Evolutionary conservation across 1,140 invertebrate species (phyloP).

Genomic region (Physella acuta): DNA sequence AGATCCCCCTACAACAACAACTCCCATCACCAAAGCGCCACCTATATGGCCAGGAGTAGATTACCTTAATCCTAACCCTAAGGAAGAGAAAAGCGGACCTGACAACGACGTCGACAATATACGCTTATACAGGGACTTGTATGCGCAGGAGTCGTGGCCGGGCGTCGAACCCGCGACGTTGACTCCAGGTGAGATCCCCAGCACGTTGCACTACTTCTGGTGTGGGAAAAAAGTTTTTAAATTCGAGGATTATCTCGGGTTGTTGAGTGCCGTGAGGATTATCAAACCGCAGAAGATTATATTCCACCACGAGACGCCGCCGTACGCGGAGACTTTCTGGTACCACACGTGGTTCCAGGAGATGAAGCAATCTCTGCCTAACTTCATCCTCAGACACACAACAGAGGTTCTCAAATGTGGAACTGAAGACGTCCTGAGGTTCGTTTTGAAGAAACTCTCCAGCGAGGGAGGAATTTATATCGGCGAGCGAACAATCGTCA

Average conservation of each 20-base stretch:
- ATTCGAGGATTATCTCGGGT: neutral
- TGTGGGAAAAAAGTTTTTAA: neutral
- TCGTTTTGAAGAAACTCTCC: neutral
- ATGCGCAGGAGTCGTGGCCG: too few relatives aligned
- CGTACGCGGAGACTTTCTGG: conserved; percentile 2
- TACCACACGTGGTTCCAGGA: conserved; percentile 30
- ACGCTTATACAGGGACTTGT: too few relatives aligned
- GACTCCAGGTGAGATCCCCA: too few relatives aligned
- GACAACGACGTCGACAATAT: too few relatives aligned
- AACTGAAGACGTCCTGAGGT: neutral
- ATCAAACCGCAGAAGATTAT: conserved; percentile 19
- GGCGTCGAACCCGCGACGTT: too few relatives aligned
- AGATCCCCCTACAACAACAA: too few relatives aligned
- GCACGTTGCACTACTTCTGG: too few relatives aligned
- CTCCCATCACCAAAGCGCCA: too few relatives aligned
- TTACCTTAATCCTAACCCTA: too few relatives aligned
- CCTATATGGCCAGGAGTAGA: too few relatives aligned
- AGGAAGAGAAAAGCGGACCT: too few relatives aligned
- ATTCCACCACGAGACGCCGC: conserved; percentile 17
- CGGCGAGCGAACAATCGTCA: conserved; percentile 13
- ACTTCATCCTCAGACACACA: conserved; percentile 15
- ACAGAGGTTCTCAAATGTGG: neutral
- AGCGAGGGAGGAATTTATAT: conserved; percentile 21
- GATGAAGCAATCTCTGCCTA: conserved; percentile 24
- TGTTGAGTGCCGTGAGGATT: neutral